Evolutionary conservation across 2,888 invertebrate species (phyloP).

Genomic region (Atrina japonica): DNA sequence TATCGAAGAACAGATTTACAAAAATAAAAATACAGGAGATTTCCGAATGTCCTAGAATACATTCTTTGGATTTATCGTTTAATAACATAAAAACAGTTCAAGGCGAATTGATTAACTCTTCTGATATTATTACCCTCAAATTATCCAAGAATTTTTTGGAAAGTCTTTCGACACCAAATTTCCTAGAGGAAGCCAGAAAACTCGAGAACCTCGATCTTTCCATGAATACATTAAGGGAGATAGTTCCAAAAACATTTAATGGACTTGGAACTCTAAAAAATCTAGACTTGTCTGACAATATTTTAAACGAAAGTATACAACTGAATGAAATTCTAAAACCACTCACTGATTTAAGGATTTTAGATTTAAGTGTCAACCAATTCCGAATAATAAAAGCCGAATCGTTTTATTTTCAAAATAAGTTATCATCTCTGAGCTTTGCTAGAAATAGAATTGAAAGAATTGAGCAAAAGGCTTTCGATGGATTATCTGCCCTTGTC

Average conservation of each 20-base stretch:
- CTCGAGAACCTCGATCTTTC: conserved; percentile 30
- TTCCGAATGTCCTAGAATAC: conserved; percentile 7
- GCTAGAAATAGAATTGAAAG: conserved; percentile 25
- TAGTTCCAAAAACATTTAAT: conserved; percentile 9
- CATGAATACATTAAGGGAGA: conserved; percentile 10
- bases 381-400: conserved; percentile 10
- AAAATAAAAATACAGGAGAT: conserved; percentile 25
- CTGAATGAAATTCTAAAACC: not conserved
- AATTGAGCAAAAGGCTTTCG: conserved; percentile 19
- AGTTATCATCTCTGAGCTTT: conserved; percentile 22
- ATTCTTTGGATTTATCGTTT: conserved; percentile 16
- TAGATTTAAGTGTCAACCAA: conserved; percentile 30
- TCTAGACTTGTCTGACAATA: conserved; percentile 30
- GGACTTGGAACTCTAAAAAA: conserved; percentile 13
- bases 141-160: conserved; percentile 24
- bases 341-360: not conserved
- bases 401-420: conserved; percentile 1
- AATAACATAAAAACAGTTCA: conserved; percentile 28
- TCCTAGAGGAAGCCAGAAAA: conserved; percentile 7
- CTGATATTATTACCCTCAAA: conserved; percentile 6
- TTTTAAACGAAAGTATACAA: conserved; percentile 9
- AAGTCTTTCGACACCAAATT: not conserved
- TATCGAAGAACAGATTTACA: conserved; percentile 28
- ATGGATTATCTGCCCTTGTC: conserved; percentile 13
- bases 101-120: not conserved